These are phyloP conservation scores for Hydrotaea cyrtoneurina DNA, from an alignment of 2,888 invertebrate genomes.

Conservation along the genomic window DNA sequence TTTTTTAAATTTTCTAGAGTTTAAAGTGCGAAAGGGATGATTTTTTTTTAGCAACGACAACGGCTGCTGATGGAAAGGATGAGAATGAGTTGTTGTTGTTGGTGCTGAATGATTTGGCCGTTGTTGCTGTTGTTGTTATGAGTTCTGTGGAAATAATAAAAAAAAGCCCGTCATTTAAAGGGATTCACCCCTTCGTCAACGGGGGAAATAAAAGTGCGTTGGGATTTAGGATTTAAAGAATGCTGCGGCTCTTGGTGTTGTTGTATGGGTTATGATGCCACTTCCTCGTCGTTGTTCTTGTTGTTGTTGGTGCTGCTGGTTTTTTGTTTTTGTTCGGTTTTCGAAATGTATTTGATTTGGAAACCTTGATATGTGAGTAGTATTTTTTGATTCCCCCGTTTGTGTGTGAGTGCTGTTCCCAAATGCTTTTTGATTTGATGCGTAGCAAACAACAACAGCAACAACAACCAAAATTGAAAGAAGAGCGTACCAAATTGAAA, in stretches of 20 bases:
- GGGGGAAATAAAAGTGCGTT: constrained; percentile 65
- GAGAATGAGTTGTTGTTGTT: constrained; percentile 47
- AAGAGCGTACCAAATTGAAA: constrained; percentile 48
- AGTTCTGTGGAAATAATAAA: constrained; percentile 42
- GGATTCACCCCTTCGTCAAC: constrained; percentile 67
- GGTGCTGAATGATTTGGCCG: constrained; percentile 28
- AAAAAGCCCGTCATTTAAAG: constrained; percentile 67
- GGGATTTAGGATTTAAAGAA: constrained; percentile 54
- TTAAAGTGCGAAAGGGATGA: constrained; percentile 70
- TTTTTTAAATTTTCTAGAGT: constrained; percentile 48
- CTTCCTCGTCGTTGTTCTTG: neutral
- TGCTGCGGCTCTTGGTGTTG: neutral
- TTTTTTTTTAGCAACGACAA: constrained; percentile 52
- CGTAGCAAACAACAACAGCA: constrained; percentile 51
- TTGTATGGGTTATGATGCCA: neutral
- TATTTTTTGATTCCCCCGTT: neutral
- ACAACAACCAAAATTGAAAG: no score
- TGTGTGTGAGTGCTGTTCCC: constrained; percentile 37
- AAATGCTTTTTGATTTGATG: constrained; percentile 63
- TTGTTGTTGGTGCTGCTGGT: no score
- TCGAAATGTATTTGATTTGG: constrained; percentile 44
- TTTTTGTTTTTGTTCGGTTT: no score
- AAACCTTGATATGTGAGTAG: constrained; percentile 19
- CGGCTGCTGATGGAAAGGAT: constrained; percentile 9
- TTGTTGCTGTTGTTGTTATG: constrained; percentile 41